A percentile compares a stretch with the other conserved stretches of the same genome.
Conservation (phyloP, 1,140 invertebrate species). For the Achroia grisella region DNA sequence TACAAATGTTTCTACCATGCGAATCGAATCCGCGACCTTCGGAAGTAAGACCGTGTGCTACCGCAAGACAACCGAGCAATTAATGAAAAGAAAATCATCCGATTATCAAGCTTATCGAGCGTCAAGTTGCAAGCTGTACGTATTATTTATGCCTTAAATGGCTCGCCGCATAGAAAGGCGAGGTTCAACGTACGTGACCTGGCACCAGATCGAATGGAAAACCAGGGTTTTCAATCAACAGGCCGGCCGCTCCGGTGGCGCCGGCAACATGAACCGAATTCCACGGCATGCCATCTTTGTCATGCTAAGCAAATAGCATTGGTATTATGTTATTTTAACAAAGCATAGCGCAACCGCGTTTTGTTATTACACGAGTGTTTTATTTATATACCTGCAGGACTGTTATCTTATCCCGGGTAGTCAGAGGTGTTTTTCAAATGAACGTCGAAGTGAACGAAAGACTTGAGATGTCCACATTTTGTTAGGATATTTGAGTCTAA, state of each 20-base stretch:
- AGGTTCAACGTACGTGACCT: slow-evolving; percentile 33
- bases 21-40: no score
- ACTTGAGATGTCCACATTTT: no score
- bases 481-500: no score
- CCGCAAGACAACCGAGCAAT: no score
- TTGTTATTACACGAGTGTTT: slow-evolving; percentile 4
- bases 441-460: no score
- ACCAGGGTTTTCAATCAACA: slow-evolving; percentile 33
- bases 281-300: slow-evolving; percentile 35
- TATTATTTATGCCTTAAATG: slow-evolving; percentile 12
- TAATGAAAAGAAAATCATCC: neutral
- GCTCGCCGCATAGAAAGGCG: slow-evolving; percentile 12
- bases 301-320: slow-evolving; percentile 58
- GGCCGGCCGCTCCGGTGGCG: slow-evolving; percentile 18
- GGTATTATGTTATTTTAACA: slow-evolving; percentile 66
- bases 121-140: neutral
- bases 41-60: no score
- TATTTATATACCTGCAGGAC: neutral
- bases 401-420: no score
- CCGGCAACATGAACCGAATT: slow-evolving; percentile 47
- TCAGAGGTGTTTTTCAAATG: no score
- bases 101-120: slow-evolving; percentile 1
- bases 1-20: no score
- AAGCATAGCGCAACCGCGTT: slow-evolving; percentile 32
- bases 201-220: slow-evolving; percentile 48